These are phyloP conservation scores for Arvicanthis niloticus DNA, from an alignment of 2,113 vertebrate genomes.

Conservation along the genomic window DNA sequence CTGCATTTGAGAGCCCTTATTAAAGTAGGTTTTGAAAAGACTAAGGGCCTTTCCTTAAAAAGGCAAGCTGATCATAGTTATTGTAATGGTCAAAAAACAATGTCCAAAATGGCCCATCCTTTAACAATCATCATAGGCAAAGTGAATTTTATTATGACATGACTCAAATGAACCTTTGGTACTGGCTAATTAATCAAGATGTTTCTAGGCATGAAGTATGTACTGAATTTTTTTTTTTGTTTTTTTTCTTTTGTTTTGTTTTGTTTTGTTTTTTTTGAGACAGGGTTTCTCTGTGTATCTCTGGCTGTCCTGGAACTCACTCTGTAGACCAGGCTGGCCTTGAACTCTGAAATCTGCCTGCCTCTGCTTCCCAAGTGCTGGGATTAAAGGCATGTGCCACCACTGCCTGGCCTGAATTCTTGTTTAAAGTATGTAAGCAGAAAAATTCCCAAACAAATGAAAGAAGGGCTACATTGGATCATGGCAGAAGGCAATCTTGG, in stretches of 20 bases:
- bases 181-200: neutral
- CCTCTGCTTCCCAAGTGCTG: too few relatives aligned
- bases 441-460: neutral
- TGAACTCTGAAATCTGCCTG: too few relatives aligned
- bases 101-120: neutral
- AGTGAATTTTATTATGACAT: neutral
- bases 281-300: too few relatives aligned
- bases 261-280: too few relatives aligned
- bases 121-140: neutral
- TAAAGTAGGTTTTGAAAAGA: too few relatives aligned
- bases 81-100: neutral
- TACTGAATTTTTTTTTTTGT: neutral
- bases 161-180: neutral
- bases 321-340: too few relatives aligned
- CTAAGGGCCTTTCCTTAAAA: neutral
- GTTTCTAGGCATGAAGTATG: neutral
- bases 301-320: too few relatives aligned
- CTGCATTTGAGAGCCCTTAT: too few relatives aligned
- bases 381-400: too few relatives aligned
- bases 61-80: neutral
- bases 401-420: neutral
- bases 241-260: too few relatives aligned
- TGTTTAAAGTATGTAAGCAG: neutral
- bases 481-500: neutral
- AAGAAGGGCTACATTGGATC: neutral